Evolutionary conservation across 2,888 invertebrate species (phyloP).

Genomic region (Archips crataeganus): DNA sequence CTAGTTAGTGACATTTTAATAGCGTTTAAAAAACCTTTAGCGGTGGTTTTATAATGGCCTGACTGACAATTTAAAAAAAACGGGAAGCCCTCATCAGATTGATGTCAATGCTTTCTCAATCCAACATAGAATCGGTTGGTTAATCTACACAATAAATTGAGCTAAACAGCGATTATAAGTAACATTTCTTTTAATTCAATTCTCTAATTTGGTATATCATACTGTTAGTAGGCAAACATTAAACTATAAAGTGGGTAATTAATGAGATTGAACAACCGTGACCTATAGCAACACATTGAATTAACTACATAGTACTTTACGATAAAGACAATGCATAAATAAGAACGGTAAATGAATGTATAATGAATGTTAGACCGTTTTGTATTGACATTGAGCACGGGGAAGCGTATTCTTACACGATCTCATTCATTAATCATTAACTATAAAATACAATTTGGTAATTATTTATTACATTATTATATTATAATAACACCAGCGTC

Average conservation of each 20-base stretch:
- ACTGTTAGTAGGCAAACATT: conserved; percentile 62
- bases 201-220: conserved; percentile 58
- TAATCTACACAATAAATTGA: conserved; percentile 62
- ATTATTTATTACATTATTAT: conserved; percentile 51
- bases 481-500: conserved; percentile 73
- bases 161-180: conserved; percentile 60
- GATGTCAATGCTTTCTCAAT: conserved; percentile 34
- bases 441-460: conserved; percentile 62
- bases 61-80: not conserved
- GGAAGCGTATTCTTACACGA: conserved; percentile 72
- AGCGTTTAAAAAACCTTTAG: no score
- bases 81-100: not conserved
- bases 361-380: conserved; percentile 74
- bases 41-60: not conserved
- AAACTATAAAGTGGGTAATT: conserved; percentile 58
- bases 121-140: conserved; percentile 50
- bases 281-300: conserved; percentile 51
- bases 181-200: conserved; percentile 48
- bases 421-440: conserved; percentile 57
- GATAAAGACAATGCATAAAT: conserved; percentile 51
- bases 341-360: conserved; percentile 43
- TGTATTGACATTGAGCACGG: conserved; percentile 81
- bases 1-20: not conserved
- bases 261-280: conserved; percentile 77
- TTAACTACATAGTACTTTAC: conserved; percentile 23